Percentiles rank a stretch among this genome's conserved stretches.
Conservation (phyloP, 2,888 invertebrate genomes). For the Chironomus tentans region DNA sequence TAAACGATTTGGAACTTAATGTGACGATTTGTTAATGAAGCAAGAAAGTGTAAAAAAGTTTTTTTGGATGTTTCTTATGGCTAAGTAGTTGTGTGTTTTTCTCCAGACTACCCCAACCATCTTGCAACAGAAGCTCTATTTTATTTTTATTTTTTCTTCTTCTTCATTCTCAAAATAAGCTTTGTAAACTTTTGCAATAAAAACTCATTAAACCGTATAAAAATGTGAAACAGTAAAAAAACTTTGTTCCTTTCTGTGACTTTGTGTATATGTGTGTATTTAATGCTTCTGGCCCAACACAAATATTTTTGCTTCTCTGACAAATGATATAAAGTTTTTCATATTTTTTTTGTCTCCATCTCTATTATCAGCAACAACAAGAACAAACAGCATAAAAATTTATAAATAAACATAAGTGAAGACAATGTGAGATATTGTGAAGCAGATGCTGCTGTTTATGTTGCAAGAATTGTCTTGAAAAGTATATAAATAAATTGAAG, state of each 20-base stretch:
- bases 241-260: background rate
- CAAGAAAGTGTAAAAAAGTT: constrained; percentile 22
- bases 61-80: background rate
- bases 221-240: constrained; percentile 23
- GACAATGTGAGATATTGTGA: too few relatives aligned
- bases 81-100: background rate
- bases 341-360: too few relatives aligned
- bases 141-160: too few relatives aligned
- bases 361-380: too few relatives aligned
- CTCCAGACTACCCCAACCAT: background rate
- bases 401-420: too few relatives aligned
- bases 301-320: background rate
- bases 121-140: background rate
- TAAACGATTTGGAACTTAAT: background rate
- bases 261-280: background rate
- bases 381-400: too few relatives aligned
- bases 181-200: constrained; percentile 20
- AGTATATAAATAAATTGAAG: too few relatives aligned
- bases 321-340: too few relatives aligned
- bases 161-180: background rate
- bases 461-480: too few relatives aligned
- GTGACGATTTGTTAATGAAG: constrained; percentile 5
- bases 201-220: constrained; percentile 25
- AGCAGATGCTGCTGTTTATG: too few relatives aligned
- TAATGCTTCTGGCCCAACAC: background rate